Conservation (phyloP, 2,797 vertebrate genomes). For the Platalea minor region DNA sequence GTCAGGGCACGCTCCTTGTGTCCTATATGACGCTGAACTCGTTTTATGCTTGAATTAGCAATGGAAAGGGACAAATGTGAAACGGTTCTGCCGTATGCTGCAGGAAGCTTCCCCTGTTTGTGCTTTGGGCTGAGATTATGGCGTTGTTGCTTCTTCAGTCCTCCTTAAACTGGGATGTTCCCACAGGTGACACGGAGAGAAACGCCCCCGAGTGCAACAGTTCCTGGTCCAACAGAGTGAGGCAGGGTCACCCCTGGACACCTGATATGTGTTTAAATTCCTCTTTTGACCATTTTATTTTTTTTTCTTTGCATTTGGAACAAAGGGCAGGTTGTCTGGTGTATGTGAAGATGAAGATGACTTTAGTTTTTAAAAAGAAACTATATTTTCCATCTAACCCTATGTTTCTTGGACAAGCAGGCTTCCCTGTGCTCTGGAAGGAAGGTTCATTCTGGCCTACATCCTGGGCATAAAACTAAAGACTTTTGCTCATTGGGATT, state of each 20-base stretch:
- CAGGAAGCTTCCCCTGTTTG: too few relatives aligned
- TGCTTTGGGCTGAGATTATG: background rate
- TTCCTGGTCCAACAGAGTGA: background rate
- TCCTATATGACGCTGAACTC: fast-evolving
- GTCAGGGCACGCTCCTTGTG: background rate
- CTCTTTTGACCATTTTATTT: background rate
- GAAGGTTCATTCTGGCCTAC: background rate
- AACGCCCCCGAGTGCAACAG: fast-evolving
- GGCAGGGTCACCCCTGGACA: background rate
- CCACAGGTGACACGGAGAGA: background rate
- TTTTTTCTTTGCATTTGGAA: background rate
- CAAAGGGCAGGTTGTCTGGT: background rate
- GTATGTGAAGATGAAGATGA: background rate
- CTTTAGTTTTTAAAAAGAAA: background rate
- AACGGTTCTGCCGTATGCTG: fast-evolving
- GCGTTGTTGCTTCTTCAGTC: background rate
- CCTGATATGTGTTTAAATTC: too few relatives aligned
- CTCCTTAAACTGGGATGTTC: background rate
- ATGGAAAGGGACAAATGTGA: background rate
- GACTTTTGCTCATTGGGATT: background rate
- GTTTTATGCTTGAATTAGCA: fast-evolving
- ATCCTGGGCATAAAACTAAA: background rate
- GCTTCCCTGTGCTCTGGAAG: background rate
- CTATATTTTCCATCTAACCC: background rate
- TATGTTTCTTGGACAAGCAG: background rate